Evolutionary conservation across 2,797 vertebrate genomes (phyloP).

Genomic region (Parambassis ranga): DNA sequence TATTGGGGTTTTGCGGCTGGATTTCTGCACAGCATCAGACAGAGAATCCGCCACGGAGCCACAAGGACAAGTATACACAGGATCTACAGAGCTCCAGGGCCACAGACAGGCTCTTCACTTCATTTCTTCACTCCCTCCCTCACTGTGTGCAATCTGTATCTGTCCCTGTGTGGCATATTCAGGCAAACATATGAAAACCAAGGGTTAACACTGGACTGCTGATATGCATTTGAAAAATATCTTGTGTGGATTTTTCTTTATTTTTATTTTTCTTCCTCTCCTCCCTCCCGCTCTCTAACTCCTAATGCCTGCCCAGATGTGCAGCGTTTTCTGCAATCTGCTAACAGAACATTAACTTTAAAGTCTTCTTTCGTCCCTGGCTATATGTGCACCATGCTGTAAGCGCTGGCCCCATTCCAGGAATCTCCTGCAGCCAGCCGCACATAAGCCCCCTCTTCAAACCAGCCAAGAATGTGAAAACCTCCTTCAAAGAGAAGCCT

Average conservation of each 20-base stretch:
- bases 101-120: constrained; percentile 20
- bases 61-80: constrained; percentile 61
- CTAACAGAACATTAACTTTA: constrained; percentile 75
- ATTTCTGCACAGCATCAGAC: constrained; percentile 60
- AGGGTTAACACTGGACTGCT: constrained; percentile 13
- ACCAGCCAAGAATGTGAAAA: constrained; percentile 76
- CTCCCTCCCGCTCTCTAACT: not conserved
- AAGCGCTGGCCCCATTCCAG: constrained; percentile 74
- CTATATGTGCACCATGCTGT: constrained; percentile 57
- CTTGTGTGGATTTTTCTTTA: constrained; percentile 21
- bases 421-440: constrained; percentile 66
- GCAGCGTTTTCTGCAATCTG: constrained; percentile 60
- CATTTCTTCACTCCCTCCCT: not conserved
- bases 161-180: not conserved
- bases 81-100: constrained; percentile 45
- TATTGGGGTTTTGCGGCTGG: constrained; percentile 42
- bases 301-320: constrained; percentile 65
- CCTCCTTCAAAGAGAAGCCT: constrained; percentile 67
- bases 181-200: constrained; percentile 11
- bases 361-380: constrained; percentile 64
- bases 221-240: constrained; percentile 28
- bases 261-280: constrained; percentile 5
- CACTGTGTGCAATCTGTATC: constrained; percentile 6
- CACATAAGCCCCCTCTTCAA: constrained; percentile 68
- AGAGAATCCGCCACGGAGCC: constrained; percentile 44